Evolutionary conservation across 1,140 invertebrate species (phyloP).

Genomic region (Ectropis grisescens): DNA sequence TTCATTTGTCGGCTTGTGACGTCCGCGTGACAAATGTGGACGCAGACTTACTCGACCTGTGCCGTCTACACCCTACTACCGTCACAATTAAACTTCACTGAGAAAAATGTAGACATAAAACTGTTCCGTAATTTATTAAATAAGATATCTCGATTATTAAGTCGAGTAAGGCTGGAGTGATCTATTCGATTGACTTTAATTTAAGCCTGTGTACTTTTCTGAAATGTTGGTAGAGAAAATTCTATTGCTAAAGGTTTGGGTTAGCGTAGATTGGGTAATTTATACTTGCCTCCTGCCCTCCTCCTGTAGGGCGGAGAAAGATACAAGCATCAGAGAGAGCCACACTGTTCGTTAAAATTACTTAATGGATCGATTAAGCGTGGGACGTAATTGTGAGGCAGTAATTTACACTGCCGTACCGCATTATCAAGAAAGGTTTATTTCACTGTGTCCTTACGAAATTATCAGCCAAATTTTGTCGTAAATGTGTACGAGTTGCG

Average conservation of each 20-base stretch:
- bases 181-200: slow-evolving; percentile 37
- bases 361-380: slow-evolving; percentile 55
- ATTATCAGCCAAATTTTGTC: no score
- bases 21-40: slow-evolving; percentile 63
- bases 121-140: slow-evolving; percentile 11
- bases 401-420: slow-evolving; percentile 17
- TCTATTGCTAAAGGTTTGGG: slow-evolving; percentile 59
- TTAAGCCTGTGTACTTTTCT: slow-evolving; percentile 54
- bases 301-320: slow-evolving; percentile 23
- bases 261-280: slow-evolving; percentile 67
- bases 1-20: slow-evolving; percentile 67
- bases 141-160: slow-evolving; percentile 1
- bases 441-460: no score
- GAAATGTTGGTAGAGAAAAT: slow-evolving; percentile 50
- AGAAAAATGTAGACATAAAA: slow-evolving; percentile 48
- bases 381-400: slow-evolving; percentile 32
- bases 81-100: slow-evolving; percentile 45
- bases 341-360: slow-evolving; percentile 53
- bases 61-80: not conserved
- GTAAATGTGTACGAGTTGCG: no score
- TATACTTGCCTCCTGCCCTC: slow-evolving; percentile 56
- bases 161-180: slow-evolving; percentile 17
- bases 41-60: slow-evolving; percentile 39
- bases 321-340: slow-evolving; percentile 42
- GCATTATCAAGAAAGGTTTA: no score